Conservation (phyloP, 2,888 invertebrate genomes). For the Aphodius sticticus region DNA sequence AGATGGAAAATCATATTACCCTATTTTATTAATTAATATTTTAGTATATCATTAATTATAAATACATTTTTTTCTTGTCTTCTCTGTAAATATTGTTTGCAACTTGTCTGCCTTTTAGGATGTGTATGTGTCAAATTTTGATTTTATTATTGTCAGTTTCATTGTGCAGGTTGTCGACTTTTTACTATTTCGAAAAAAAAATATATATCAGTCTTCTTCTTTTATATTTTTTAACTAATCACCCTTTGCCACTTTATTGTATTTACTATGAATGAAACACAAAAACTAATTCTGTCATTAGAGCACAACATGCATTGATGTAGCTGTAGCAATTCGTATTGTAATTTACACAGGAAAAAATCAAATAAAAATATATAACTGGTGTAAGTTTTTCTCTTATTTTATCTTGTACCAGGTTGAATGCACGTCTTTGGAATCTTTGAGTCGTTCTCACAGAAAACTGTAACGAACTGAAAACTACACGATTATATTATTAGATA, state of each 20-base stretch:
- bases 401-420: background rate
- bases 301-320: conserved; percentile 44
- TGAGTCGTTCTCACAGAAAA: background rate
- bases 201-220: background rate
- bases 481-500: too few species aligned
- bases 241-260: background rate
- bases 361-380: conserved; percentile 35
- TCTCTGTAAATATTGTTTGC: conserved; percentile 56
- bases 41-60: conserved; percentile 40
- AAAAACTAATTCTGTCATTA: conserved; percentile 39
- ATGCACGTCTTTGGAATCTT: background rate
- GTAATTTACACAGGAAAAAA: conserved; percentile 49
- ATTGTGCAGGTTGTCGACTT: background rate
- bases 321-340: conserved; percentile 43
- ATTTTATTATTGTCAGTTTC: conserved; percentile 5
- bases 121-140: conserved; percentile 10
- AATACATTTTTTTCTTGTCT: conserved; percentile 42
- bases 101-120: conserved; percentile 41
- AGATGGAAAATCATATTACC: conserved; percentile 37
- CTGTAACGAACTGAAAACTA: too few species aligned
- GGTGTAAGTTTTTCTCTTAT: background rate
- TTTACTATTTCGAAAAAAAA: background rate
- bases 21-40: conserved; percentile 47
- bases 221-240: conserved; percentile 32
- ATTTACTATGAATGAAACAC: conserved; percentile 26